Conservation (phyloP, 1,140 invertebrate species). For the Hypsibius dujardini region DNA sequence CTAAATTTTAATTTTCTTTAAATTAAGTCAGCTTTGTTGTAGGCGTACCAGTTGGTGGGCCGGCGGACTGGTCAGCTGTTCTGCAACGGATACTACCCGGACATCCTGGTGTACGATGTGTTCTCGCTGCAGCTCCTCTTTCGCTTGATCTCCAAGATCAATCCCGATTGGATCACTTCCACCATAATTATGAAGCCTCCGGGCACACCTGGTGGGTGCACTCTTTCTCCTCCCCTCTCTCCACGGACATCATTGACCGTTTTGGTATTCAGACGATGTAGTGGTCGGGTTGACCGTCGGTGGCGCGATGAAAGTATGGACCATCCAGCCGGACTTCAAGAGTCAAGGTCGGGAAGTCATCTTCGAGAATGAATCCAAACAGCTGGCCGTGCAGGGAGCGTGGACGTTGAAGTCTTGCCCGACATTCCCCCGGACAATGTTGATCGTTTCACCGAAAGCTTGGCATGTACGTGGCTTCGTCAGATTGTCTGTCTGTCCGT, state of each 20-base stretch:
- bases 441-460: conserved; percentile 86
- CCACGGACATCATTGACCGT: too few species aligned
- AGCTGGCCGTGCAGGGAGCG: conserved; percentile 80
- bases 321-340: conserved; percentile 30
- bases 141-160: conserved; percentile 74
- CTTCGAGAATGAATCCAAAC: conserved; percentile 94
- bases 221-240: too few species aligned
- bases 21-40: conserved; percentile 26
- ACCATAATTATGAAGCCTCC: conserved; percentile 71
- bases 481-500: too few species aligned
- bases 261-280: conserved; percentile 62
- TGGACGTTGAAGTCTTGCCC: conserved; percentile 77
- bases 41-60: conserved; percentile 65
- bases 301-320: conserved; percentile 96
- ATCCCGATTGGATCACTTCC: conserved; percentile 94
- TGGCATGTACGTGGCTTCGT: conserved; percentile 70
- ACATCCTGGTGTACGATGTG: conserved; percentile 89
- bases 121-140: conserved; percentile 82
- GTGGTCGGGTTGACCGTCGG: conserved; percentile 85
- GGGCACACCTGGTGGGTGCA: conserved; percentile 31
- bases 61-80: conserved; percentile 62
- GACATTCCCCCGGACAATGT: conserved; percentile 83
- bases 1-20: conserved; percentile 12
- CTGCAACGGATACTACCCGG: conserved; percentile 90
- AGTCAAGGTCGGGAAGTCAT: conserved; percentile 31